phyloP scores from a whole-genome alignment of 2,113 vertebrate genomes.

The Bombycilla garrulus region DNA sequence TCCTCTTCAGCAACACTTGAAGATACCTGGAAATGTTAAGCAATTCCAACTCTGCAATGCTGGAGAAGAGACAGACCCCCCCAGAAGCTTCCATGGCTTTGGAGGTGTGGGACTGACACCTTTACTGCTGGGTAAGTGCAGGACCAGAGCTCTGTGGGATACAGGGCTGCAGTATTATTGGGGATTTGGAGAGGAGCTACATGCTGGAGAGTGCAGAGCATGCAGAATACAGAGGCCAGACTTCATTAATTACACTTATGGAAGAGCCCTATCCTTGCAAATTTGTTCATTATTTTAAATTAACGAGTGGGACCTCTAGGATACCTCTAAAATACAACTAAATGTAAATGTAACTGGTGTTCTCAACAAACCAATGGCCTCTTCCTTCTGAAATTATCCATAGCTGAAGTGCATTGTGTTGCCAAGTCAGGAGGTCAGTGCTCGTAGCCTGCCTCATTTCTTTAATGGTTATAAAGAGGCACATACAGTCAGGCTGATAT shows the following conservation, averaged over 20 bases:
- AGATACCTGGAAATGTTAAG: background rate
- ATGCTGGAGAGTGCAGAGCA: background rate
- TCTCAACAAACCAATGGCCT: background rate
- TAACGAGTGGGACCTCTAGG: background rate
- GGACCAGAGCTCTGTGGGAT: background rate
- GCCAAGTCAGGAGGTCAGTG: background rate
- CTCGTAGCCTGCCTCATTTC: rapidly evolving
- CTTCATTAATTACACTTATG: background rate
- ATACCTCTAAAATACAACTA: background rate
- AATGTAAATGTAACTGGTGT: background rate
- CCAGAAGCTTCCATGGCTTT: background rate
- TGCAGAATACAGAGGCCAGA: background rate
- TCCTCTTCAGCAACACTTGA: background rate
- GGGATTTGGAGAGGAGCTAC: background rate
- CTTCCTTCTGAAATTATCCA: background rate
- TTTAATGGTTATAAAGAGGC: background rate
- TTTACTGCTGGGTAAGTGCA: background rate
- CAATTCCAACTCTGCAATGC: background rate
- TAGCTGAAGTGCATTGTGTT: background rate
- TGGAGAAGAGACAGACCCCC: background rate
- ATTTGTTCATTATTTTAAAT: background rate
- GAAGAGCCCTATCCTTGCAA: background rate
- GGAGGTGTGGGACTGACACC: background rate
- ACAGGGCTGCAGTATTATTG: background rate
- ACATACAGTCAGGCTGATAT: background rate